Conservation (phyloP, 2,797 vertebrate species). For the Acanthurus tractus region DNA sequence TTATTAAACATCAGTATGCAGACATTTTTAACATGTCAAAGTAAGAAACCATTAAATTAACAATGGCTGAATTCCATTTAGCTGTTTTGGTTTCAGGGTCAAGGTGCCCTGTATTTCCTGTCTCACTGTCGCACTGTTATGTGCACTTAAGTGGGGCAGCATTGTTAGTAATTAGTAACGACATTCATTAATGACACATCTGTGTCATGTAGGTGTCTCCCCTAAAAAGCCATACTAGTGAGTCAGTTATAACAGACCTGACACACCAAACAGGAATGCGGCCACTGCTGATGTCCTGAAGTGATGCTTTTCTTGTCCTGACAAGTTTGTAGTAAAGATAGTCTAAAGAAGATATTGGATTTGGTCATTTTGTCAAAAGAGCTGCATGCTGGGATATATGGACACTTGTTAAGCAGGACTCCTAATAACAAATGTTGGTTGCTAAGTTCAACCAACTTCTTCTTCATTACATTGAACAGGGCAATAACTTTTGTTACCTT, state of each 20-base stretch:
- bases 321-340: not conserved
- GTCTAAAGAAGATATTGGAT: not conserved
- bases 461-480: not conserved
- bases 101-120: not conserved
- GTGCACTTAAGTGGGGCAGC: not conserved
- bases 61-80: not conserved
- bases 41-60: not conserved
- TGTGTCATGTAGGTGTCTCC: not conserved
- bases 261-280: not conserved
- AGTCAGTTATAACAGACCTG: not conserved
- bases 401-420: not conserved
- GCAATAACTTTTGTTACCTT: not conserved
- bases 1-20: not conserved
- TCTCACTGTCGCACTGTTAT: not conserved
- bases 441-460: not conserved
- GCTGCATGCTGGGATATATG: not conserved
- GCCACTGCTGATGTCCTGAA: not conserved
- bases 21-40: not conserved
- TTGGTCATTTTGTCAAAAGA: not conserved
- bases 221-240: not conserved
- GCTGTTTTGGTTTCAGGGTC: not conserved
- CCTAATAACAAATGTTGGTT: not conserved
- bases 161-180: not conserved
- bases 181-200: not conserved
- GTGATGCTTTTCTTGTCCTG: not conserved